A percentile compares a stretch with the other conserved stretches of the same genome.
Conservation (phyloP, 2,888 invertebrate genomes). For the Chelonus formosanus region DNA sequence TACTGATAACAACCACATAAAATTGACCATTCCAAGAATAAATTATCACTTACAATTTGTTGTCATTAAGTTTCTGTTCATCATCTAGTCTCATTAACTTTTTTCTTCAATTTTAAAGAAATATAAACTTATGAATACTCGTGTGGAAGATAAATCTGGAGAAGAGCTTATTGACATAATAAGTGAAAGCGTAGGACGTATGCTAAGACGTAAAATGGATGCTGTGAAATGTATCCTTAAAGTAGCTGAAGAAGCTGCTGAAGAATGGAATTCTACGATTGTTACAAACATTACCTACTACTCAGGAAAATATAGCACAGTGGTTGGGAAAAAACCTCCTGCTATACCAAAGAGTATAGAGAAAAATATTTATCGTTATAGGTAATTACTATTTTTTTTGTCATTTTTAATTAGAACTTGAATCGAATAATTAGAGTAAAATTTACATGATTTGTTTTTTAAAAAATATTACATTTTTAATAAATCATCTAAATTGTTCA, state of each 20-base stretch:
- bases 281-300: conserved; percentile 71
- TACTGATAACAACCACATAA: neutral
- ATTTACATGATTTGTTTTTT: too few relatives aligned
- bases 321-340: conserved; percentile 49
- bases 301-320: conserved; percentile 81
- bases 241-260: conserved; percentile 76
- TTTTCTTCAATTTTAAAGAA: conserved; percentile 67
- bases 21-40: neutral
- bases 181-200: conserved; percentile 81
- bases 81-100: neutral
- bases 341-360: conserved; percentile 53
- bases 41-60: too few relatives aligned
- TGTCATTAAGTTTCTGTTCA: too few relatives aligned
- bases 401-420: too few relatives aligned
- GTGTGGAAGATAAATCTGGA: conserved; percentile 83
- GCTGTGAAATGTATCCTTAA: conserved; percentile 87
- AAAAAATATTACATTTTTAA: too few relatives aligned
- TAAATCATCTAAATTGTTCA: too few relatives aligned
- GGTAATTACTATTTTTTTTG: conserved; percentile 21
- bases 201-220: conserved; percentile 88
- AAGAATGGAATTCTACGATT: conserved; percentile 66
- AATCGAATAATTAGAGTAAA: too few relatives aligned
- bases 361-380: conserved; percentile 50
- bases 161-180: conserved; percentile 81
- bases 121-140: conserved; percentile 81